Evolutionary conservation across 2,888 invertebrate species (phyloP).

Genomic region (Drosophila siamana): DNA sequence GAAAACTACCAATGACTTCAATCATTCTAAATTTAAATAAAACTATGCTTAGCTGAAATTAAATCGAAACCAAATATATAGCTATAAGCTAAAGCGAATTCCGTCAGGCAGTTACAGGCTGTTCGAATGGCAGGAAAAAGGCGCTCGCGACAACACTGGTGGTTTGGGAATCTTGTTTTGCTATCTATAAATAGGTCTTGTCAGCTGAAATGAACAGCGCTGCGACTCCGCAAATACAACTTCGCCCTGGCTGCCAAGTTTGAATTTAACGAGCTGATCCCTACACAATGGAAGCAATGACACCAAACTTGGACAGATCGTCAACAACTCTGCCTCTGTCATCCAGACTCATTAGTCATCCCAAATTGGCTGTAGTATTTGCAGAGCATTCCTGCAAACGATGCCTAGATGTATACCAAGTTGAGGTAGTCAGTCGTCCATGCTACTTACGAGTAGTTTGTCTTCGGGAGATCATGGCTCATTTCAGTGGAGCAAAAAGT

Average conservation of each 20-base stretch:
- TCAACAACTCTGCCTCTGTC: constrained; percentile 4
- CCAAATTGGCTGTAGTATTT: constrained; percentile 4
- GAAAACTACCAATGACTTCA: not conserved
- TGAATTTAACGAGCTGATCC: constrained; percentile 10
- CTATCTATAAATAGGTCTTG: constrained; percentile 66
- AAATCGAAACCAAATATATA: not conserved
- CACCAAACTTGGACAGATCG: constrained; percentile 19
- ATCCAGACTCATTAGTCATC: constrained; percentile 6
- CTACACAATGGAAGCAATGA: constrained; percentile 16
- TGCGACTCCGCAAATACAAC: constrained; percentile 30
- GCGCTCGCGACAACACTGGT: constrained; percentile 3
- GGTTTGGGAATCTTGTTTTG: constrained; percentile 19
- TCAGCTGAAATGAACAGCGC: constrained; percentile 30
- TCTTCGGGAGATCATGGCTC: not conserved
- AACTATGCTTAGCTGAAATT: not conserved
- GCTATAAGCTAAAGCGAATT: not conserved
- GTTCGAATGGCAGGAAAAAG: too few species aligned
- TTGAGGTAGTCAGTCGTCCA: not conserved
- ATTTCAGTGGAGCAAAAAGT: constrained; percentile 2
- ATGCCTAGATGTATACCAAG: not conserved
- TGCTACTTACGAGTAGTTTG: not conserved
- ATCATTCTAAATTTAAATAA: not conserved
- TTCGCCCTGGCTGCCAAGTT: constrained; percentile 41
- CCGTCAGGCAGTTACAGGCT: not conserved
- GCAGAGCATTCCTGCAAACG: not conserved